Evolutionary conservation across 2,888 invertebrate genomes (phyloP).

Genomic region (Ceratothoa steindachneri): DNA sequence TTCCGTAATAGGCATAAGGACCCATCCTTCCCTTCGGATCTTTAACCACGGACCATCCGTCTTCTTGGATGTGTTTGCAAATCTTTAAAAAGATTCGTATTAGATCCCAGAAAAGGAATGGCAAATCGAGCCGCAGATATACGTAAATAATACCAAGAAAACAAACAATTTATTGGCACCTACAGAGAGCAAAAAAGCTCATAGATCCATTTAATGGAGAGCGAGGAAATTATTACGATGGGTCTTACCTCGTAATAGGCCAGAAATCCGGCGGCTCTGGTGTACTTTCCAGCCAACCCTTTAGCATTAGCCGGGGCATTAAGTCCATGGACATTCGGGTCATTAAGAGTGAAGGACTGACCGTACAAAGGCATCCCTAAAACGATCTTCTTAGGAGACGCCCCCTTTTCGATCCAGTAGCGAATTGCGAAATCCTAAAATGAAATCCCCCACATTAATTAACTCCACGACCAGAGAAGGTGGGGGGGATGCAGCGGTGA

Average conservation of each 20-base stretch:
- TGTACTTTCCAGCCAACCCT: slow-evolving; percentile 79
- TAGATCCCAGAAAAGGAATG: no score
- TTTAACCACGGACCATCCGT: slow-evolving; percentile 51
- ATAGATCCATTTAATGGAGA: no score
- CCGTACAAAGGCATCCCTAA: slow-evolving; percentile 88
- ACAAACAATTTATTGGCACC: no score
- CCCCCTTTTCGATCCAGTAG: slow-evolving; percentile 83
- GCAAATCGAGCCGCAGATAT: no score
- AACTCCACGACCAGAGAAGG: neutral
- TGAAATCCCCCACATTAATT: neutral
- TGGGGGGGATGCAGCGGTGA: no score
- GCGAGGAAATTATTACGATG: no score
- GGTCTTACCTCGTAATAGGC: slow-evolving; percentile 73
- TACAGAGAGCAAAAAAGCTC: no score
- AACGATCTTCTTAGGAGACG: slow-evolving; percentile 72
- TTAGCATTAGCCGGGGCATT: slow-evolving; percentile 72
- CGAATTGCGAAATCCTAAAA: slow-evolving; percentile 77
- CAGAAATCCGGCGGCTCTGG: slow-evolving; percentile 76
- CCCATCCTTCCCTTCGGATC: slow-evolving; percentile 51
- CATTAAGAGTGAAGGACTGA: slow-evolving; percentile 71
- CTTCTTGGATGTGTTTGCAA: slow-evolving; percentile 8
- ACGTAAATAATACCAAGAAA: slow-evolving; percentile 11
- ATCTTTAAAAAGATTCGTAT: slow-evolving; percentile 21
- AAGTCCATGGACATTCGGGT: slow-evolving; percentile 62
- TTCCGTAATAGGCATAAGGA: slow-evolving; percentile 78